A percentile compares a stretch with the other conserved stretches of the same genome.
These are phyloP conservation scores for Falco punctatus DNA, from an alignment of 2,113 vertebrate species.

Conservation along the genomic window DNA sequence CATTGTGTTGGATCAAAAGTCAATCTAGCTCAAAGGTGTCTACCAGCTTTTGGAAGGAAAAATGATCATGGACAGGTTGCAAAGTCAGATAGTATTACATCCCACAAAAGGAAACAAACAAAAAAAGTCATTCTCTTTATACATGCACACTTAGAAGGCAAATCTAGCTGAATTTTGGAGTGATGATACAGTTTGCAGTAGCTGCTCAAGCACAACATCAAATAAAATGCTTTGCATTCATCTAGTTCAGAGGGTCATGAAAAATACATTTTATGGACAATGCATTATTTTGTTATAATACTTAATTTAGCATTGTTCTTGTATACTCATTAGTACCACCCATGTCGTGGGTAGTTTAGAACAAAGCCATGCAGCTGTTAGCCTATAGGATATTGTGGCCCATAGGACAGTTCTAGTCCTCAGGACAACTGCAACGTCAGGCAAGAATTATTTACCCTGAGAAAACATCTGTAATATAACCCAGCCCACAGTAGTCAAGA, in stretches of 20 bases:
- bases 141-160: not conserved
- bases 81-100: not conserved
- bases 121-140: not conserved
- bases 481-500: not conserved
- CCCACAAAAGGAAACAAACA: not conserved
- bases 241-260: not conserved
- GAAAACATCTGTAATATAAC: not conserved
- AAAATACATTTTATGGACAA: not conserved
- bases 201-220: not conserved
- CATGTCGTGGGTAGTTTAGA: not conserved
- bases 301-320: not conserved
- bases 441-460: not conserved
- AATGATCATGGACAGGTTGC: not conserved
- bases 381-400: not conserved
- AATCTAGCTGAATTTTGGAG: not conserved
- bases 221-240: not conserved
- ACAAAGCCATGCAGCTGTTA: not conserved
- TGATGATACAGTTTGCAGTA: not conserved
- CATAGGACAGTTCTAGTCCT: not conserved
- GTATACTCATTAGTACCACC: not conserved
- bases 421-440: not conserved
- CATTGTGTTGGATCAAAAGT: not conserved
- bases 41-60: not conserved
- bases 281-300: not conserved
- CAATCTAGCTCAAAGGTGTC: not conserved